These are phyloP conservation scores for Mugil cephalus DNA, from an alignment of 2,113 vertebrate genomes.

Conservation along the genomic window DNA sequence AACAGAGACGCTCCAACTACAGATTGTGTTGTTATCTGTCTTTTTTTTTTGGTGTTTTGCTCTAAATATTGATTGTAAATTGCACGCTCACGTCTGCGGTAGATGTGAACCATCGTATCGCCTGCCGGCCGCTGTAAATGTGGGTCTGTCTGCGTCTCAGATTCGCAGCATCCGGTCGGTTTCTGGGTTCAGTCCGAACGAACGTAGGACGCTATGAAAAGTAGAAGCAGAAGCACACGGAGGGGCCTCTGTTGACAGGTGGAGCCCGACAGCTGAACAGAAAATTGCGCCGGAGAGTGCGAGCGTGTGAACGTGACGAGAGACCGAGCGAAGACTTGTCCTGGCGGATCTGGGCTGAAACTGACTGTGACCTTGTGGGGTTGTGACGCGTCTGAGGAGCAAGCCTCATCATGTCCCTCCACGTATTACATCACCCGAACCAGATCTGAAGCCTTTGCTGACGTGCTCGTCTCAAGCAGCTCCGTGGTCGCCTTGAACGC, in stretches of 20 bases:
- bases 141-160: background rate
- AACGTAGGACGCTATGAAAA: background rate
- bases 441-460: background rate
- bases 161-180: too few relatives aligned
- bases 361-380: slow-evolving; percentile 29
- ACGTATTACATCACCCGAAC: slow-evolving; percentile 19
- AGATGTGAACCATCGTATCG: slow-evolving; percentile 14
- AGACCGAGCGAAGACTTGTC: slow-evolving; percentile 17
- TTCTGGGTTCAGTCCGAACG: background rate
- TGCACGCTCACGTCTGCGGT: too few relatives aligned
- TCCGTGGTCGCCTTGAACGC: background rate
- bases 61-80: background rate
- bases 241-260: background rate
- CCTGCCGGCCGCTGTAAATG: background rate
- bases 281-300: slow-evolving; percentile 11
- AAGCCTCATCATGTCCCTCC: slow-evolving; percentile 24
- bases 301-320: slow-evolving; percentile 23
- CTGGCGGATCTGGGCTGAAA: background rate
- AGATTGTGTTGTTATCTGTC: too few relatives aligned
- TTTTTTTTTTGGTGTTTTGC: background rate
- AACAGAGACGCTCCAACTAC: too few relatives aligned
- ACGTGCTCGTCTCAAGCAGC: slow-evolving; percentile 1
- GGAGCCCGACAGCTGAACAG: slow-evolving; percentile 1
- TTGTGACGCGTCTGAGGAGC: slow-evolving; percentile 7
- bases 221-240: background rate